A percentile compares a stretch with the other conserved stretches of the same genome.
phyloP scores from a whole-genome alignment of 2,888 invertebrate genomes.

The Brenthis hecate region DNA sequence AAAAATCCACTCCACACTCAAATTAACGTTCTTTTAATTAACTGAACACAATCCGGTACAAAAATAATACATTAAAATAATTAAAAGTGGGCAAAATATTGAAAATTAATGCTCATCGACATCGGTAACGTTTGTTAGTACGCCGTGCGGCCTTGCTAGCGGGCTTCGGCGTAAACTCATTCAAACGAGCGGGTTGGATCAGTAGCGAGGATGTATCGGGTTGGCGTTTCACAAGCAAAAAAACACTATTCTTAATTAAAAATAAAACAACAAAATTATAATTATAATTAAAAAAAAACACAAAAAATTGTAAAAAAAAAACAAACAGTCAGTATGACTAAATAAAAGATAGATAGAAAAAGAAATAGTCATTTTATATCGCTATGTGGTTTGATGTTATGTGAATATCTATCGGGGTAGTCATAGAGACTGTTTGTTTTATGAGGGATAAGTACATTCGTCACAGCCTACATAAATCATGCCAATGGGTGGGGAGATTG shows the following conservation, averaged over 20 bases:
- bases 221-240: constrained; percentile 80
- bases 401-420: constrained; percentile 51
- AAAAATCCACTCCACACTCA: constrained; percentile 82
- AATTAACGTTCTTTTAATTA: constrained; percentile 64
- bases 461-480: constrained; percentile 77
- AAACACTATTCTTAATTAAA: constrained; percentile 68
- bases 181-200: constrained; percentile 65
- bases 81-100: constrained; percentile 48
- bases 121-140: constrained; percentile 69
- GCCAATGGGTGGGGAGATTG: constrained; percentile 62
- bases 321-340: constrained; percentile 83
- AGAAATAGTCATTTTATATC: constrained; percentile 77
- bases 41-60: constrained; percentile 67
- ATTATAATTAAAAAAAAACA: constrained; percentile 48
- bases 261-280: constrained; percentile 51
- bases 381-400: constrained; percentile 70
- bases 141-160: constrained; percentile 56
- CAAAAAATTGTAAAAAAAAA: constrained; percentile 57
- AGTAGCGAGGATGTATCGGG: constrained; percentile 76
- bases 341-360: constrained; percentile 77
- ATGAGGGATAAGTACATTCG: constrained; percentile 79
- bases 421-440: constrained; percentile 80
- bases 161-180: constrained; percentile 50
- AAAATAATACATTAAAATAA: constrained; percentile 56
- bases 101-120: constrained; percentile 55